Evolutionary conservation across 35 echinoderm and acorn worm genomes (phyloP), one percentile per base, ranked within the genome.

Genomic region (Strongylocentrotus purpuratus): DNA sequence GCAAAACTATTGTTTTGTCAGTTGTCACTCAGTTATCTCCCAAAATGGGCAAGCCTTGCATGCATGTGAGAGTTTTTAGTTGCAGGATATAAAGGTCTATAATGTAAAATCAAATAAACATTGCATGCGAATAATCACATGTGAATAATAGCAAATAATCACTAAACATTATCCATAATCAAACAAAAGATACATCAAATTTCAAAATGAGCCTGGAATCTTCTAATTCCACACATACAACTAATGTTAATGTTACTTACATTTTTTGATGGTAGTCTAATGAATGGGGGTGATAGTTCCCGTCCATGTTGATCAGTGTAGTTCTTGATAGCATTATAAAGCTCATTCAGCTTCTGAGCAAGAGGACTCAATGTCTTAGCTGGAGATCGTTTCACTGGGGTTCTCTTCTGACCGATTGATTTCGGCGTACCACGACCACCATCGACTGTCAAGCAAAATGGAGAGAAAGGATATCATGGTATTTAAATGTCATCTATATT

Each of bases 251-350:
- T 28, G 65, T n/a, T 17, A 88, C 93, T 96, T 97, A 99, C 98
- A 96, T 97, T 99, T 89, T 99, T 99, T 22, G 96, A 96, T 93
- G 98, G 98, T 8, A 99, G 97, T 59, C 97, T 86, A 92, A 97
- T 97, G 94, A 99, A 99, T 22, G 97, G 97, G 33, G 94, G 48
- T 94, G 96, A 94, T 2, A 99, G 94, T 90, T 97, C 98, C 86
- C 98, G 95, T 46, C 97, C 95, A 32, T 94, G 86, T 25, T 94
- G 32, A 85, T 99, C 98, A 55, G 94, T 94, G 46, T 97, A 96
- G 55, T 99, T 94, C 70, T 93, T 96, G 46, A 99, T 97, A 60
- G 96, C 85, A 13, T 93, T 95, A 91, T 96, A 97, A 58, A 99
- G 94, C 11, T 97, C 97, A 65, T 97, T 96, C 4, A 99, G 96